Conservation (phyloP, 2,113 vertebrate genomes). For the Sylvietta virens region DNA sequence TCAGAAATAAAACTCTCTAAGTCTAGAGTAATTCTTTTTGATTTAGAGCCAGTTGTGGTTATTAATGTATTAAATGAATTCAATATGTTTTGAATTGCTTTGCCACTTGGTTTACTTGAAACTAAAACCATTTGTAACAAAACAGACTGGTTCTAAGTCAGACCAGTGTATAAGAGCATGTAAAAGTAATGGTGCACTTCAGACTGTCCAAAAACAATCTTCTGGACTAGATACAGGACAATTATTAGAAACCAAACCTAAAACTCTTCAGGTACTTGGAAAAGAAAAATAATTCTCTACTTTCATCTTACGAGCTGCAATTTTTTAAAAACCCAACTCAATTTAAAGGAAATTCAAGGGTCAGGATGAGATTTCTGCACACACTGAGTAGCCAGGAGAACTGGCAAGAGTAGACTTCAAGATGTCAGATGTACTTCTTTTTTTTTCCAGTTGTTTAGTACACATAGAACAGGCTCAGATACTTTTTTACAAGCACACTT, state of each 20-base stretch:
- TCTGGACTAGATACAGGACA: background rate
- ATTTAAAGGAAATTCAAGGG: background rate
- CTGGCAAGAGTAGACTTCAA: background rate
- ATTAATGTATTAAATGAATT: slow-evolving; percentile 16
- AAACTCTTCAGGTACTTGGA: background rate
- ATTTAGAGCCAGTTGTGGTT: background rate
- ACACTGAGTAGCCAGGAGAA: background rate
- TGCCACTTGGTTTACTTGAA: slow-evolving; percentile 19
- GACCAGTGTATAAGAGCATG: background rate
- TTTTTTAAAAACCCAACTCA: background rate
- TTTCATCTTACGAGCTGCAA: background rate
- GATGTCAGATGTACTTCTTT: background rate
- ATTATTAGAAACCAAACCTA: background rate
- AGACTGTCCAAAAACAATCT: background rate
- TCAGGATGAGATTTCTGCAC: background rate
- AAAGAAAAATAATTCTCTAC: background rate
- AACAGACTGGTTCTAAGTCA: background rate
- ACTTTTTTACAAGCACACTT: background rate
- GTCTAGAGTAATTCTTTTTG: background rate
- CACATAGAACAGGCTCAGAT: background rate
- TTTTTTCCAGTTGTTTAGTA: background rate
- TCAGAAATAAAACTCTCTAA: slow-evolving; percentile 9
- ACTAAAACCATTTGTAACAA: slow-evolving; percentile 14
- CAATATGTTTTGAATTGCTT: slow-evolving; percentile 7
- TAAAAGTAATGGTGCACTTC: background rate